phyloP scores from a whole-genome alignment of 2,888 invertebrate genomes.

The Dichetophora obliterata region DNA sequence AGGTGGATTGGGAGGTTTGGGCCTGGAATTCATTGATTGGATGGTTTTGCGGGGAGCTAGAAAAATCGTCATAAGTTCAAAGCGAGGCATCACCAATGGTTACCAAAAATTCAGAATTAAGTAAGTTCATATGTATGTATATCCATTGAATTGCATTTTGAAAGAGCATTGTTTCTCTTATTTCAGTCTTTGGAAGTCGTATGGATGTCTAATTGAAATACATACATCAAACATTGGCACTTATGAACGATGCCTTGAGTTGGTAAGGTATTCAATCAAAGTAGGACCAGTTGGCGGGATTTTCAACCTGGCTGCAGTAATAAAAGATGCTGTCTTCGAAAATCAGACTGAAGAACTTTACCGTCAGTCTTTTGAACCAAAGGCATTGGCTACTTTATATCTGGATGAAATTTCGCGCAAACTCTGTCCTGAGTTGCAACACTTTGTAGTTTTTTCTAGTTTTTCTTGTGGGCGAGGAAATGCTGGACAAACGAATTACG shows the following conservation, averaged over 20 bases:
- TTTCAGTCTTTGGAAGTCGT: conserved; percentile 79
- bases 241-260: not conserved
- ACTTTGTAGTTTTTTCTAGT: conserved; percentile 93
- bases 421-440: conserved; percentile 73
- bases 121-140: too few relatives aligned
- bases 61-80: too few relatives aligned
- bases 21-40: too few relatives aligned
- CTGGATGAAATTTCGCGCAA: conserved; percentile 74
- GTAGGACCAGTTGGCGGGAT: not conserved
- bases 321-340: not conserved
- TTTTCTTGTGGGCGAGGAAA: too few relatives aligned
- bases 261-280: not conserved
- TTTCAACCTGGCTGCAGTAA: not conserved
- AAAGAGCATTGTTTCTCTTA: too few relatives aligned
- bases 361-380: conserved; percentile 78
- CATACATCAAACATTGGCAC: conserved; percentile 79
- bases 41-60: too few relatives aligned
- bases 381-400: conserved; percentile 82
- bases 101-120: too few relatives aligned
- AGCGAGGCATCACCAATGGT: too few relatives aligned
- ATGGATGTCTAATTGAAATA: conserved; percentile 78
- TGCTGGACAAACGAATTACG: conserved; percentile 88
- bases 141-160: too few relatives aligned
- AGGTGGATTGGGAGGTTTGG: too few relatives aligned
- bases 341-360: conserved; percentile 73